Conservation (phyloP, 2,797 vertebrate species). For the Crypturellus tataupa region DNA sequence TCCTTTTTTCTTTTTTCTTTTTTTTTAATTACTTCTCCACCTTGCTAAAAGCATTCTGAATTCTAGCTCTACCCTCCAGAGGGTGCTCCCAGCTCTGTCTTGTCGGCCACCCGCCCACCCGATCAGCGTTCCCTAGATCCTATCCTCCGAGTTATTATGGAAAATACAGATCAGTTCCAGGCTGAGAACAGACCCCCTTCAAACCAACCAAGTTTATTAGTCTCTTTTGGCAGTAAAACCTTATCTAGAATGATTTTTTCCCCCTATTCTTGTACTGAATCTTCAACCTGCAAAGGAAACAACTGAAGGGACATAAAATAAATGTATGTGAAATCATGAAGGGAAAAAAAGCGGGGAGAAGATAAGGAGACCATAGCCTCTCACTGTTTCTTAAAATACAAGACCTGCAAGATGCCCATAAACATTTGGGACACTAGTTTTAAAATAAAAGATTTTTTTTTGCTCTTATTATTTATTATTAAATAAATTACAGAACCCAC, state of each 20-base stretch:
- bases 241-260: background rate
- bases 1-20: background rate
- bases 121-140: background rate
- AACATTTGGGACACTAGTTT: background rate
- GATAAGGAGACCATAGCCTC: background rate
- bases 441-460: background rate
- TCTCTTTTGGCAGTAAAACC: background rate
- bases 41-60: background rate
- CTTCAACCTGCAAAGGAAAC: background rate
- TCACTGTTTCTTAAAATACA: background rate
- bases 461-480: background rate
- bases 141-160: background rate
- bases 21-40: background rate
- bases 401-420: background rate
- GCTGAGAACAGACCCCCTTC: background rate
- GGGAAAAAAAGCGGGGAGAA: background rate
- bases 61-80: constrained; percentile 22
- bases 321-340: background rate
- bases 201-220: background rate
- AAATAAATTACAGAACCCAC: background rate
- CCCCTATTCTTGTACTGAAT: background rate
- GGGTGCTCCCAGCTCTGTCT: background rate
- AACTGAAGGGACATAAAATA: background rate
- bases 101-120: background rate
- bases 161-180: background rate